phyloP scores from a whole-genome alignment of 2,113 vertebrate genomes.

The Haemorhous mexicanus region DNA sequence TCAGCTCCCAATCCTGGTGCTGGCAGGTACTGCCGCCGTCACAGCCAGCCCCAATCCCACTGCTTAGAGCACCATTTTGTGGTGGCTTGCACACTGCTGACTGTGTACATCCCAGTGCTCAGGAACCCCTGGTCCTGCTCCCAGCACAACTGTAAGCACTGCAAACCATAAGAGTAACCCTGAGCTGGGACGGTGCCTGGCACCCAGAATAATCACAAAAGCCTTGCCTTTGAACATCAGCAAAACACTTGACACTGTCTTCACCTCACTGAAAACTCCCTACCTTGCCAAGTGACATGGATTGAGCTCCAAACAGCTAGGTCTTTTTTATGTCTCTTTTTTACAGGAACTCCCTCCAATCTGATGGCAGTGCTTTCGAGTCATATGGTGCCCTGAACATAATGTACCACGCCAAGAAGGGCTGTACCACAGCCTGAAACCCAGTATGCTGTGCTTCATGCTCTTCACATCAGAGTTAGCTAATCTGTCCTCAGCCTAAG shows the following conservation, averaged over 20 bases:
- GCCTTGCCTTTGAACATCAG: not conserved
- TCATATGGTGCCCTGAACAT: not conserved
- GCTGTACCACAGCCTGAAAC: not conserved
- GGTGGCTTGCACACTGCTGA: not conserved
- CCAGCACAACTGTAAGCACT: not conserved
- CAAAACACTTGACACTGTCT: not conserved
- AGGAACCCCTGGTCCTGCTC: not conserved
- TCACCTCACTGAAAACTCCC: not conserved
- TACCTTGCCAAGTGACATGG: not conserved
- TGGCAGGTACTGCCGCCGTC: not conserved
- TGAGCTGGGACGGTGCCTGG: rapidly evolving
- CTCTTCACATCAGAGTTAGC: not conserved
- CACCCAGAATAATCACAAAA: not conserved
- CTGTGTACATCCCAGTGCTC: rapidly evolving
- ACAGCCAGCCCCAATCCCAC: not conserved
- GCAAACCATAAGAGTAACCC: not conserved
- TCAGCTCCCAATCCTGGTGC: not conserved
- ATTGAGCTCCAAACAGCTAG: not conserved
- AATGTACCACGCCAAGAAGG: not conserved
- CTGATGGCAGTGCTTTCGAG: not conserved
- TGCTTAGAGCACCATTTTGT: rapidly evolving
- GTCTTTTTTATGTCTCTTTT: not conserved
- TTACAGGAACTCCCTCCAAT: not conserved
- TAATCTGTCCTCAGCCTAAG: not conserved
- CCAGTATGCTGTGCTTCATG: not conserved